Evolutionary conservation across 1,140 invertebrate genomes (phyloP).

Genomic region (Drosophila dunni): DNA sequence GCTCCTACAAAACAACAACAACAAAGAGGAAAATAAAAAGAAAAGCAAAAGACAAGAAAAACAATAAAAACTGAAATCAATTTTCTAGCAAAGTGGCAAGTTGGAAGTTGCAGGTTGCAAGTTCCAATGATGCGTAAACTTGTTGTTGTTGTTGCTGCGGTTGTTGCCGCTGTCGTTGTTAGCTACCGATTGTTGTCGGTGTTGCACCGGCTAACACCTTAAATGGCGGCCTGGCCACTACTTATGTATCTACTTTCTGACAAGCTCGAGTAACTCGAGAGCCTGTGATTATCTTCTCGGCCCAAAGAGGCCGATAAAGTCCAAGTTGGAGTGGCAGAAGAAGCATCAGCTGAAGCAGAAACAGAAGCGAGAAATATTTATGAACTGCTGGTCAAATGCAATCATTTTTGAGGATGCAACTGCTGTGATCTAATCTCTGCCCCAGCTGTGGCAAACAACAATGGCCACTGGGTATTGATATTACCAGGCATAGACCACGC

Average conservation of each 20-base stretch:
- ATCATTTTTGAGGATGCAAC: constrained; percentile 67
- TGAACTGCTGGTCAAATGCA: constrained; percentile 64
- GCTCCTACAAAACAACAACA: constrained; percentile 26
- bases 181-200: constrained; percentile 48
- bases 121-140: constrained; percentile 73
- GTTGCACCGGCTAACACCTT: constrained; percentile 67
- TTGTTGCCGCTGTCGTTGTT: constrained; percentile 19
- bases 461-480: constrained; percentile 45
- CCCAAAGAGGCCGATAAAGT: not conserved
- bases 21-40: constrained; percentile 64
- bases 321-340: constrained; percentile 10
- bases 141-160: constrained; percentile 43
- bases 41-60: constrained; percentile 25
- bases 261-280: constrained; percentile 72
- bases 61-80: constrained; percentile 80
- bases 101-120: constrained; percentile 32
- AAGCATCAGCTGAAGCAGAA: constrained; percentile 33
- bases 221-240: constrained; percentile 60
- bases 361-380: constrained; percentile 76
- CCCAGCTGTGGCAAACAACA: constrained; percentile 8
- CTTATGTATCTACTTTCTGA: constrained; percentile 23
- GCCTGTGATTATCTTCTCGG: constrained; percentile 71
- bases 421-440: constrained; percentile 33
- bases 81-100: constrained; percentile 61
- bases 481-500: constrained; percentile 32